Evolutionary conservation across 2,113 vertebrate genomes (phyloP), one percentile per base, ranked within the genome.

Genomic region (Dicrurus megarhynchus): DNA sequence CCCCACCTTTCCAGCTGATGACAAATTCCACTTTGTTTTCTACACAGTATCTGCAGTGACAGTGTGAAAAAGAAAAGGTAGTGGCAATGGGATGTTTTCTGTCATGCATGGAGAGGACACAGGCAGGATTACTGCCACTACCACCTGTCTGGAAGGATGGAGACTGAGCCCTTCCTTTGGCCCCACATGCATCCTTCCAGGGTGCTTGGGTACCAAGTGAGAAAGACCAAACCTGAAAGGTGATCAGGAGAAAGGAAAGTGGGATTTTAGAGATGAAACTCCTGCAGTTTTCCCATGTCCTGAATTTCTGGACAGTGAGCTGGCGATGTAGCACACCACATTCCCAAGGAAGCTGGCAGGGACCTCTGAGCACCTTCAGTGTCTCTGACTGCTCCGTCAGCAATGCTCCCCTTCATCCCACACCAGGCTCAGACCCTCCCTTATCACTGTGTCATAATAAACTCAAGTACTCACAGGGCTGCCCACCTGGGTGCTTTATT

Each of bases 261-360:
- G 6, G 37, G 23, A 37, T 67, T 93, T 57, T 47, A 47, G 37
- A 35, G 52, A 7, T 68, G 23, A 27, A 44, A 63, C 26, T 59
- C 35, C 56, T 46, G 47, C 65, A 16, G 21, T 50, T 83, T 67
- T 78, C 55, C 52, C 16, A 9, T 14, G 5, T 8, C 8, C 16
- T 44, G 37, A 37, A 37, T 73, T 78, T 75, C 53, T 53, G 68
- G 55, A 11, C 3, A 13, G 32, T 2, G 35, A 93, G 33, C 46
- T 55, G 70, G 27, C 27, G 63, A 0, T 2, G 13, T 3, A 70
- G 70, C 2, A 0, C 18, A n/a, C 20, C 17, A 18, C 16, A 1
- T 30, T 37, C 23, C 65, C 55, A 52, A 53, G 44, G 64, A 52
- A 44, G 33, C 52, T 75, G 82, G 30, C 37, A 86, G n/a, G 50